These are phyloP conservation scores for Pentamera pediparva DNA, from an alignment of 53 echinoderm and acorn worm genomes.

Conservation along the genomic window DNA sequence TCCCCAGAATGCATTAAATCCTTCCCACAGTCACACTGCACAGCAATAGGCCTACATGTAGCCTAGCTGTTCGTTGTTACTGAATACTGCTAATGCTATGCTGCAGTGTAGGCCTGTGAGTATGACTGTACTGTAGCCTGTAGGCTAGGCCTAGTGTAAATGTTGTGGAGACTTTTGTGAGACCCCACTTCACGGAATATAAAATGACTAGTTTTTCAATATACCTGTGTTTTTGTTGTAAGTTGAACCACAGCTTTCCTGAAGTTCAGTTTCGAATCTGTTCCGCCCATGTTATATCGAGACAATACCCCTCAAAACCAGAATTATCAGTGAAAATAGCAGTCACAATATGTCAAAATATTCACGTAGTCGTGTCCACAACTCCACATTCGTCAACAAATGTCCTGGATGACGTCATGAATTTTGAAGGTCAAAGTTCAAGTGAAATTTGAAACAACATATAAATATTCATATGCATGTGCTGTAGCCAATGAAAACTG, in stretches of 20 bases:
- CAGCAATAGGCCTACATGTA: too few species aligned
- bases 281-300: constrained; percentile 11
- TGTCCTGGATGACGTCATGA: constrained; percentile 24
- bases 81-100: too few species aligned
- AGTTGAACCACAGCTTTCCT: constrained; percentile 95
- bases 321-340: neutral
- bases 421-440: constrained; percentile 4
- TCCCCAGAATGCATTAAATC: too few species aligned
- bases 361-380: neutral
- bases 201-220: neutral
- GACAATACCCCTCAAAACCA: neutral
- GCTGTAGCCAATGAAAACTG: constrained; percentile 15
- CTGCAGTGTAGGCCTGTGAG: neutral
- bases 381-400: constrained; percentile 3
- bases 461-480: constrained; percentile 16
- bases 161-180: neutral
- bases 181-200: neutral
- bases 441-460: constrained; percentile 7
- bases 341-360: neutral
- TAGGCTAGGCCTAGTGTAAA: neutral
- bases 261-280: constrained; percentile 98
- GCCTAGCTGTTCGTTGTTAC: too few species aligned
- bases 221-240: constrained; percentile 97
- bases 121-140: neutral
- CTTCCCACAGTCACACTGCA: too few species aligned